phyloP scores from a whole-genome alignment of 2,113 vertebrate species.

The Thymallus thymallus region DNA sequence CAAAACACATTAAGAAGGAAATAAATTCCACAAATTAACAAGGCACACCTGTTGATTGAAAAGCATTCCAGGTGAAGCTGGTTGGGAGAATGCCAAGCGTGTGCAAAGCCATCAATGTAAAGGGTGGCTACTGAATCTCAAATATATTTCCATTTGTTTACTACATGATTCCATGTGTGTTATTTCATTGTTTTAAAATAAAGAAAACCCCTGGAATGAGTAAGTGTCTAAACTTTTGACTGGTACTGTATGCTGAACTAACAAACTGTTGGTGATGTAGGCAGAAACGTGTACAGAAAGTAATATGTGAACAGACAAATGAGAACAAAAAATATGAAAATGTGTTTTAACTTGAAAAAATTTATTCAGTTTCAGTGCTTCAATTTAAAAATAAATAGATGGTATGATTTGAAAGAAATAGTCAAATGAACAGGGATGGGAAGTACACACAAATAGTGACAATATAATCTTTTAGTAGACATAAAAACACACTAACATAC shows the following conservation, averaged over 20 bases:
- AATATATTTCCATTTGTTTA: too few species aligned
- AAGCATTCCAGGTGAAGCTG: too few species aligned
- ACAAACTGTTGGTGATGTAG: not conserved
- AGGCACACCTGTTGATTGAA: too few species aligned
- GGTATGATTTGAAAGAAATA: conserved; percentile 78
- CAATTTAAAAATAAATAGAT: conserved; percentile 89
- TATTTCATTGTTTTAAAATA: too few species aligned
- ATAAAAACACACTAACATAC: conserved; percentile 62
- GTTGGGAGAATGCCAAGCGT: too few species aligned
- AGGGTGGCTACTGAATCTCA: too few species aligned
- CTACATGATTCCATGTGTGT: too few species aligned
- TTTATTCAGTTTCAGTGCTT: conserved; percentile 89
- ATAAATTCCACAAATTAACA: too few species aligned
- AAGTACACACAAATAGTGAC: conserved; percentile 72
- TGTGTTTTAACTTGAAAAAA: conserved; percentile 71
- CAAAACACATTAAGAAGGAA: too few species aligned
- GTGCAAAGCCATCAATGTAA: too few species aligned
- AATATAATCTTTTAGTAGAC: conserved; percentile 79
- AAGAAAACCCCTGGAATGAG: too few species aligned
- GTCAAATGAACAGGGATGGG: conserved; percentile 77
- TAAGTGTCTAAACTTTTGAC: not conserved
- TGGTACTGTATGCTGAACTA: too few species aligned
- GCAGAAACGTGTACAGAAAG: not conserved
- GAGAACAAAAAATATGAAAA: conserved; percentile 59
- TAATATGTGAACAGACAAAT: conserved; percentile 46